Evolutionary conservation across 2,797 vertebrate genomes (phyloP).

Genomic region (Lerista edwardsae): DNA sequence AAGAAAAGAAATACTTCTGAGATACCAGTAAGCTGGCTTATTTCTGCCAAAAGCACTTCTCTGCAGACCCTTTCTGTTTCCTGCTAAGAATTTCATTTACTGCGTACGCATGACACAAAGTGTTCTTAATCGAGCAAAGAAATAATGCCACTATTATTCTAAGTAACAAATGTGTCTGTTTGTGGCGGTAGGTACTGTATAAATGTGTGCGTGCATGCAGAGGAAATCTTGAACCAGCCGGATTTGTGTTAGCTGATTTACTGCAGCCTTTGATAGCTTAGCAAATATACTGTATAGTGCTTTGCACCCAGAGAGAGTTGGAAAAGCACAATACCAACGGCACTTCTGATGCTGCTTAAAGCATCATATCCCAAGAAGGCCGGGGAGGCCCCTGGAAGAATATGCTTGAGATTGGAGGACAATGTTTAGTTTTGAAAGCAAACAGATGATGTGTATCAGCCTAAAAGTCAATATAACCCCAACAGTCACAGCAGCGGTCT

Average conservation of each 20-base stretch:
- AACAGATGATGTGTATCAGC: slow-evolving; percentile 50
- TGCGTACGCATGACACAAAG: slow-evolving; percentile 45
- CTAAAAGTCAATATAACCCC: slow-evolving; percentile 45
- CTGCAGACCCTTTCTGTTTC: slow-evolving; percentile 41
- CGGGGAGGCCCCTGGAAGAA: not conserved
- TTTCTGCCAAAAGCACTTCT: slow-evolving; percentile 33
- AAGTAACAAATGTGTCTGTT: slow-evolving; percentile 58
- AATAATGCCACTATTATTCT: slow-evolving; percentile 52
- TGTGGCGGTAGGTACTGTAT: slow-evolving; percentile 36
- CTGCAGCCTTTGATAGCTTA: slow-evolving; percentile 33
- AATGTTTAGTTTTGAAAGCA: slow-evolving; percentile 48
- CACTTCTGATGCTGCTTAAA: too few relatives aligned
- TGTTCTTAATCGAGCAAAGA: slow-evolving; percentile 48
- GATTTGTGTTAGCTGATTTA: slow-evolving; percentile 55
- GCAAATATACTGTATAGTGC: slow-evolving; percentile 30
- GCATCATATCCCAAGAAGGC: slow-evolving; percentile 36
- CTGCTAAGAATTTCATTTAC: slow-evolving; percentile 61
- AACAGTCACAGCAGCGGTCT: slow-evolving; percentile 14
- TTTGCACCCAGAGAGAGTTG: slow-evolving; percentile 29
- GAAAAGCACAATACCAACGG: not conserved
- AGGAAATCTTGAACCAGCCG: slow-evolving; percentile 40
- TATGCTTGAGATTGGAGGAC: slow-evolving; percentile 35
- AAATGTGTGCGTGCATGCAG: not conserved
- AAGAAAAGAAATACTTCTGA: slow-evolving; percentile 11
- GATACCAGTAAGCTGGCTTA: slow-evolving; percentile 30